Conservation (phyloP, 2,113 vertebrate genomes). For the Etheostoma spectabile region DNA sequence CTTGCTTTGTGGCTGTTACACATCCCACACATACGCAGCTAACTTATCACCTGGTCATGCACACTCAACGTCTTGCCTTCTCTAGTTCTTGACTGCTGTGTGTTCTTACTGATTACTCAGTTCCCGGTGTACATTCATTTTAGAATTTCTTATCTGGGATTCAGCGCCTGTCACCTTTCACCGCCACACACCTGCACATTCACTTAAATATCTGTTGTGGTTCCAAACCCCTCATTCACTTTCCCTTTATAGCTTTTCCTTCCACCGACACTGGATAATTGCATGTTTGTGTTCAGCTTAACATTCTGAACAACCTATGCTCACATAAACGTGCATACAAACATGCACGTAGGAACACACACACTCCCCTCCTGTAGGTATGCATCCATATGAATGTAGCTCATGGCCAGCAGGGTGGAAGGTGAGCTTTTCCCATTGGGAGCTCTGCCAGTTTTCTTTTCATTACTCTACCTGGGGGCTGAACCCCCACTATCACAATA, state of each 20-base stretch:
- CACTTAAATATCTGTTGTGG: conserved; percentile 56
- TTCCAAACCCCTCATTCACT: conserved; percentile 63
- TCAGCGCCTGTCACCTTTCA: conserved; percentile 25
- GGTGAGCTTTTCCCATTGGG: conserved; percentile 71
- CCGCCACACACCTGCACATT: conserved; percentile 50
- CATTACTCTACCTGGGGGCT: conserved; percentile 76
- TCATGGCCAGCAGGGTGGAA: conserved; percentile 52
- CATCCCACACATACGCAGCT: conserved; percentile 4
- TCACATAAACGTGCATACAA: conserved; percentile 8
- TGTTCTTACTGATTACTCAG: not conserved
- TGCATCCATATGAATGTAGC: conserved; percentile 38
- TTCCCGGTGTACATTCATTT: not conserved
- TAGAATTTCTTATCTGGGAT: not conserved
- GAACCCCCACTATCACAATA: conserved; percentile 81
- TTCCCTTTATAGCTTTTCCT: conserved; percentile 49
- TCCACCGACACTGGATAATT: conserved; percentile 45
- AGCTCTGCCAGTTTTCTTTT: conserved; percentile 78
- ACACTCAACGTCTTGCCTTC: not conserved
- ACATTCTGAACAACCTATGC: conserved; percentile 25
- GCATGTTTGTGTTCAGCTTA: conserved; percentile 47
- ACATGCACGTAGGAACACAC: conserved; percentile 19
- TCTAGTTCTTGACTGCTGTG: not conserved
- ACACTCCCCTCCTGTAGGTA: conserved; percentile 26
- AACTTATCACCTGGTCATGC: not conserved
- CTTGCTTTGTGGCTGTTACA: conserved; percentile 7